Conservation (phyloP, 2,888 invertebrate genomes). For the Hermaeophaga mercurialis region DNA sequence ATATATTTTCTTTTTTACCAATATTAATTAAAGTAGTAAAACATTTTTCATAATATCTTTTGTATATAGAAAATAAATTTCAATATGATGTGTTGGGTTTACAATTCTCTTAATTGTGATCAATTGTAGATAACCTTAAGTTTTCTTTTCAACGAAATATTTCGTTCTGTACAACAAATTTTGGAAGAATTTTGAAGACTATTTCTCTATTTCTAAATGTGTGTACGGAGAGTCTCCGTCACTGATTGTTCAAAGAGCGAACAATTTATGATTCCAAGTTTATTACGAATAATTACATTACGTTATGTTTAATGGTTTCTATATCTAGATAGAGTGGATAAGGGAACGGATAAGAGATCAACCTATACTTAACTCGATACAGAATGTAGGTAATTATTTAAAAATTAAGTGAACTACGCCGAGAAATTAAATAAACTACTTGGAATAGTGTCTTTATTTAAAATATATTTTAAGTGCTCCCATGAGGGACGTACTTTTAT, state of each 20-base stretch:
- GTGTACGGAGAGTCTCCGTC: not conserved
- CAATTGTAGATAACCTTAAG: too few relatives aligned
- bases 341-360: conserved; percentile 17
- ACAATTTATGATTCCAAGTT: conserved; percentile 27
- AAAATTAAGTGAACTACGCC: not conserved
- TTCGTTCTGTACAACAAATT: too few relatives aligned
- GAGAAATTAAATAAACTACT: not conserved
- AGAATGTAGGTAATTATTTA: conserved; percentile 8
- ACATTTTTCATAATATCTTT: too few relatives aligned
- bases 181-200: too few relatives aligned
- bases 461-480: not conserved
- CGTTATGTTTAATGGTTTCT: conserved; percentile 31
- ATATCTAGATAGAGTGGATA: conserved; percentile 17
- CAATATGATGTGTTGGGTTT: too few relatives aligned
- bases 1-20: too few relatives aligned
- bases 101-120: too few relatives aligned
- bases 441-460: not conserved
- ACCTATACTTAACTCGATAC: conserved; percentile 18
- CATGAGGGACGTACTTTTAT: too few relatives aligned
- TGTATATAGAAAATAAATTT: too few relatives aligned
- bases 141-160: too few relatives aligned
- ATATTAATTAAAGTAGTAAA: too few relatives aligned
- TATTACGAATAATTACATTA: conserved; percentile 37
- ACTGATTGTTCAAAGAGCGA: conserved; percentile 23
- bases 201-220: too few relatives aligned